Conservation (phyloP, 2,888 invertebrate genomes). For the Parnassius apollo region DNA sequence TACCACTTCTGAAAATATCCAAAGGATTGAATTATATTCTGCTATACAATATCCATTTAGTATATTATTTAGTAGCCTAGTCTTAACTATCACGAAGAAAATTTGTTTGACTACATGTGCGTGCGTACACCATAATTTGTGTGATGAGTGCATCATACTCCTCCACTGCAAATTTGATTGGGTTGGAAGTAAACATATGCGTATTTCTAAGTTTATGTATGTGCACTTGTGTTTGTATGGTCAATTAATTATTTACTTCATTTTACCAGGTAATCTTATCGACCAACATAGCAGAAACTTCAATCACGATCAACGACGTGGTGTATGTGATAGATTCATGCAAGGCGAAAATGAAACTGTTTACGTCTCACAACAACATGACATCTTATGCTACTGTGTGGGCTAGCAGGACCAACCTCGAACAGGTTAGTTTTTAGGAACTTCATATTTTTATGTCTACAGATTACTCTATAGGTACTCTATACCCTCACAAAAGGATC, state of each 20-base stretch:
- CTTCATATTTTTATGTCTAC: too few relatives aligned
- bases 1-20: too few relatives aligned
- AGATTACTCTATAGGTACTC: too few relatives aligned
- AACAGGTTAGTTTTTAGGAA: constrained; percentile 81
- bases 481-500: too few relatives aligned
- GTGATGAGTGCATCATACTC: neutral
- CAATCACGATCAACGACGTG: constrained; percentile 98
- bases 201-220: too few relatives aligned
- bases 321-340: constrained; percentile 98
- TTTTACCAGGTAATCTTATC: constrained; percentile 91
- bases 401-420: constrained; percentile 96
- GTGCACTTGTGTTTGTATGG: too few relatives aligned
- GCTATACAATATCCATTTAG: too few relatives aligned
- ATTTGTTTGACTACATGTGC: neutral
- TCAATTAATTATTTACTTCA: too few relatives aligned
- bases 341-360: constrained; percentile 98
- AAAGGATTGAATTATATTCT: too few relatives aligned
- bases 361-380: constrained; percentile 99
- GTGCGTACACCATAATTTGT: neutral
- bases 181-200: too few relatives aligned
- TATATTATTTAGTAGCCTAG: too few relatives aligned
- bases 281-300: constrained; percentile 99
- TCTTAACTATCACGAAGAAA: neutral
- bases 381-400: constrained; percentile 98
- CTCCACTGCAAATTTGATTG: too few relatives aligned